Evolutionary conservation across 2,113 vertebrate species (phyloP).

Genomic region (Phalacrocorax brasilianus): DNA sequence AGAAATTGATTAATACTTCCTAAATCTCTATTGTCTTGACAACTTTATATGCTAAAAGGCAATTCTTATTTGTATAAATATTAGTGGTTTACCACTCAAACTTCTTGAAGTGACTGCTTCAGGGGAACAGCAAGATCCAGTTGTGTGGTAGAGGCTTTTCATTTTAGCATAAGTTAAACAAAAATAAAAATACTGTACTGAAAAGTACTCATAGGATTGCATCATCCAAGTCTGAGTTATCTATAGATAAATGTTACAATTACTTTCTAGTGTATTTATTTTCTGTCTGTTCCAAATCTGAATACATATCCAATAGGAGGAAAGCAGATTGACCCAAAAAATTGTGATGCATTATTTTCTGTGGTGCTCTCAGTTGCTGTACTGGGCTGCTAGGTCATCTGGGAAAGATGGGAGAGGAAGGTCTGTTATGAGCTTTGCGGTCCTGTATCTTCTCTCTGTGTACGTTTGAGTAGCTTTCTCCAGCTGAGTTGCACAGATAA

Average conservation of each 20-base stretch:
- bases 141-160: neutral
- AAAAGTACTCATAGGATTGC: neutral
- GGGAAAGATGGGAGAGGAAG: neutral
- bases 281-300: neutral
- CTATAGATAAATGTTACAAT: neutral
- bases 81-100: neutral
- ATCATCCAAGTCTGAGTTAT: neutral
- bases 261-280: neutral
- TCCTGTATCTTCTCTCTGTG: neutral
- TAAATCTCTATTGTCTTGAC: neutral
- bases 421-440: neutral
- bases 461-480: neutral
- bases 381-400: neutral
- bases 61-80: neutral
- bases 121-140: neutral
- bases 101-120: neutral
- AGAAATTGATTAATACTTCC: neutral
- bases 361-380: accelerated
- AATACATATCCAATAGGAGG: neutral
- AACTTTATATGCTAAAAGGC: neutral
- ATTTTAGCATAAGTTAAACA: neutral
- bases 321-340: neutral
- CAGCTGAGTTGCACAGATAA: neutral
- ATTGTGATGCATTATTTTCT: neutral
- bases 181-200: neutral